Percentiles rank a stretch among this genome's conserved stretches.
Evolutionary conservation across 1,140 invertebrate species (phyloP).

Genomic region (Drosophila pallidifrons): DNA sequence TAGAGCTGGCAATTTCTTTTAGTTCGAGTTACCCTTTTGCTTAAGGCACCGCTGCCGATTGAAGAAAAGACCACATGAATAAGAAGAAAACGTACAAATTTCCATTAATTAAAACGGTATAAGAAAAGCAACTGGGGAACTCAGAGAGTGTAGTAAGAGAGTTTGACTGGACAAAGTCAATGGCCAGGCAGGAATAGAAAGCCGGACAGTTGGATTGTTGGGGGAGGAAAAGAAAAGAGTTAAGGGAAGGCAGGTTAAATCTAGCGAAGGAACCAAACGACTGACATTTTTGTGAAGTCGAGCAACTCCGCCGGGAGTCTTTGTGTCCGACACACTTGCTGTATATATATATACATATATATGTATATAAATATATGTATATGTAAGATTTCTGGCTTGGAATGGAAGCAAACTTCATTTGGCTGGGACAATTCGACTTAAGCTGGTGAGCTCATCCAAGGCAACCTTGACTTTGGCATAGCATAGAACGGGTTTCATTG

Average conservation of each 20-base stretch:
- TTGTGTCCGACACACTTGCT: conserved; percentile 20
- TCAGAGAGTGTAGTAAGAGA: not conserved
- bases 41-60: conserved; percentile 40
- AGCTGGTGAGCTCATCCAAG: conserved; percentile 51
- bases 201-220: conserved; percentile 1
- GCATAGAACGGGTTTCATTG: conserved; percentile 14
- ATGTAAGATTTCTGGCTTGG: conserved; percentile 27
- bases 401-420: conserved; percentile 12
- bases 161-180: conserved; percentile 44
- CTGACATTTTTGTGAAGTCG: conserved; percentile 68
- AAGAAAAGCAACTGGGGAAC: conserved; percentile 46
- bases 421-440: conserved; percentile 21
- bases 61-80: conserved; percentile 64
- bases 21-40: conserved; percentile 57
- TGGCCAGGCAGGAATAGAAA: conserved; percentile 15
- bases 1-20: conserved; percentile 44
- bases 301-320: conserved; percentile 68
- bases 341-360: not conserved
- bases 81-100: conserved; percentile 70
- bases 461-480: conserved; percentile 72
- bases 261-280: conserved; percentile 33
- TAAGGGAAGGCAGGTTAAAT: conserved; percentile 13
- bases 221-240: not conserved
- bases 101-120: conserved; percentile 76
- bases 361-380: no score